Percentiles rank a stretch among this genome's conserved stretches.
Conservation (phyloP, 1,140 invertebrate species). For the Procambarus clarkii region DNA sequence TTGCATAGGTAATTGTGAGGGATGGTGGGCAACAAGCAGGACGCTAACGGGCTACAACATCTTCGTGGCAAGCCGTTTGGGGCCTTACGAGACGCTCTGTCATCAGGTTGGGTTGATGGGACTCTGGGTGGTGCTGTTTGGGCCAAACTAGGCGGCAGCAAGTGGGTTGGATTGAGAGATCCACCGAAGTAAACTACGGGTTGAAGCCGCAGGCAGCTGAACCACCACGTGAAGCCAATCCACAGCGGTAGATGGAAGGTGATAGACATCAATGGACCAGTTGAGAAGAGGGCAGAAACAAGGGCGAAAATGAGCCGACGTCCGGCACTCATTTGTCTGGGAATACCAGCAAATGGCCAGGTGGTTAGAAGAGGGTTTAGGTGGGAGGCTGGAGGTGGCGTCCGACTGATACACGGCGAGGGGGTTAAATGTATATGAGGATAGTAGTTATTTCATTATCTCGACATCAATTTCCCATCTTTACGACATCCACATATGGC, state of each 20-base stretch:
- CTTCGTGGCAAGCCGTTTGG: slow-evolving; percentile 54
- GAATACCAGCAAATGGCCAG: slow-evolving; percentile 4
- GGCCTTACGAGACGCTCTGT: slow-evolving; percentile 29
- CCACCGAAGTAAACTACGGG: neutral
- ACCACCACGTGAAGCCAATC: neutral
- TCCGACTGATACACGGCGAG: slow-evolving; percentile 43
- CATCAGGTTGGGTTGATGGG: neutral
- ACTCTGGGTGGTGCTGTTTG: neutral
- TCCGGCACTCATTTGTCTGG: slow-evolving; percentile 31
- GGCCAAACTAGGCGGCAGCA: neutral
- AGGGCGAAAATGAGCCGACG: slow-evolving; percentile 29
- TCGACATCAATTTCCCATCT: slow-evolving; percentile 65
- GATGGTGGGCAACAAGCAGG: slow-evolving; percentile 65
- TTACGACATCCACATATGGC: slow-evolving; percentile 67
- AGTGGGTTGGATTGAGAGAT: neutral
- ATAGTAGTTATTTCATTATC: slow-evolving; percentile 66
- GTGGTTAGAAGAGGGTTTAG: slow-evolving; percentile 7
- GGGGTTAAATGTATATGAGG: slow-evolving; percentile 43
- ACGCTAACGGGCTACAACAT: slow-evolving; percentile 53
- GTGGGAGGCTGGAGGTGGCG: slow-evolving; percentile 39
- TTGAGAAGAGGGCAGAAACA: slow-evolving; percentile 32
- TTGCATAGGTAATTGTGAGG: slow-evolving; percentile 69
- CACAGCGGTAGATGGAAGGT: neutral
- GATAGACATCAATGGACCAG: slow-evolving; percentile 2
- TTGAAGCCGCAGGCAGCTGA: neutral